Evolutionary conservation across 2,113 vertebrate genomes (phyloP).

Genomic region (Hyaena hyaena): DNA sequence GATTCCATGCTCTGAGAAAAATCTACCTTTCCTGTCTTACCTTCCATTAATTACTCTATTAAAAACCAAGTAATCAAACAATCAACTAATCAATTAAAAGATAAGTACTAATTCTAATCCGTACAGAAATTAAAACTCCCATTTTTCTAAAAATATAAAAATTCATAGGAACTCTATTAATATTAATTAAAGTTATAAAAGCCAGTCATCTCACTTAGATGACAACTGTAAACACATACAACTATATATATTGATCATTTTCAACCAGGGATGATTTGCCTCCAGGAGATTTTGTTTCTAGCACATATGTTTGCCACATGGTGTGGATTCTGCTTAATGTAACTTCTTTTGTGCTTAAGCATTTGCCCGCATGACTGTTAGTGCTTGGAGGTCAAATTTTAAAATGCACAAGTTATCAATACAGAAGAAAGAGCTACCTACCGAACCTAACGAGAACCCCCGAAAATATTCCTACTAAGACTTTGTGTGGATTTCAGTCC

Average conservation of each 20-base stretch:
- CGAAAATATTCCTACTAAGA: slow-evolving; percentile 78
- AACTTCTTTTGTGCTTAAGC: slow-evolving; percentile 82
- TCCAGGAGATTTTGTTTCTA: not conserved
- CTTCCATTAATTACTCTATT: not conserved
- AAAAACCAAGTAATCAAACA: not conserved
- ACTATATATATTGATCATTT: not conserved
- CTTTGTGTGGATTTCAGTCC: slow-evolving; percentile 83
- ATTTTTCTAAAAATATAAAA: not conserved
- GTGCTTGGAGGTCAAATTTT: slow-evolving; percentile 87
- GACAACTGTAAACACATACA: not conserved
- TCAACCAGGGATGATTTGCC: not conserved
- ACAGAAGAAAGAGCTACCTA: slow-evolving; percentile 87
- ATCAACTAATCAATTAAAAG: not conserved
- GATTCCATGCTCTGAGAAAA: not conserved
- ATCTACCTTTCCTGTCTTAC: not conserved
- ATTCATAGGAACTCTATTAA: not conserved
- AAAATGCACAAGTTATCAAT: slow-evolving; percentile 92
- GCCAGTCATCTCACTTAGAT: not conserved
- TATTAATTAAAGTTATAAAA: not conserved
- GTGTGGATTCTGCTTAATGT: slow-evolving; percentile 79
- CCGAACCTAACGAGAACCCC: slow-evolving; percentile 75
- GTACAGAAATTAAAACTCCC: not conserved
- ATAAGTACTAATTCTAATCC: not conserved
- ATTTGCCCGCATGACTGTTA: slow-evolving; percentile 90
- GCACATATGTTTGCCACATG: slow-evolving; percentile 66